Evolutionary conservation across 2,113 vertebrate species (phyloP).

Genomic region (Meriones unguiculatus): DNA sequence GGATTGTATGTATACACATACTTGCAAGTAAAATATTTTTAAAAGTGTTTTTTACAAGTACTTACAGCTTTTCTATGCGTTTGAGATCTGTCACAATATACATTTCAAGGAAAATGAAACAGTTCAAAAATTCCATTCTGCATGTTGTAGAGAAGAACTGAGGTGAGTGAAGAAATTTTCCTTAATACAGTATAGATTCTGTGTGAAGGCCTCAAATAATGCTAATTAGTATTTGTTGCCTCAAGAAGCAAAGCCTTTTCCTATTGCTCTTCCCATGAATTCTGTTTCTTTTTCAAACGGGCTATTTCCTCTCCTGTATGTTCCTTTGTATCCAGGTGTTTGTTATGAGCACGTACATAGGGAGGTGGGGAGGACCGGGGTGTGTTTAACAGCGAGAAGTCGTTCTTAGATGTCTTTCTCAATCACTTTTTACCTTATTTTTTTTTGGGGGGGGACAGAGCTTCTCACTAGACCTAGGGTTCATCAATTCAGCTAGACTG

Average conservation of each 20-base stretch:
- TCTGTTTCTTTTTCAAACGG: not conserved
- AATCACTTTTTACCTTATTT: not conserved
- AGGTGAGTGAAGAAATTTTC: not conserved
- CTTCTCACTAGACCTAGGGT: not conserved
- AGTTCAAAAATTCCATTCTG: conserved; percentile 28
- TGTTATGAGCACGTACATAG: not conserved
- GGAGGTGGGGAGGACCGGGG: not conserved
- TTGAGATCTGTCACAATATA: not conserved
- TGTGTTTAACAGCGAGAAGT: not conserved
- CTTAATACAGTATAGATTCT: not conserved
- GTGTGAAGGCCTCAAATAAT: not conserved
- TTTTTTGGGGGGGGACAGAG: not conserved
- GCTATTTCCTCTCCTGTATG: not conserved
- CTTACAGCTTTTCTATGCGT: not conserved
- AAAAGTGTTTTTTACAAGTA: not conserved
- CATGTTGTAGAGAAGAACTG: conserved; percentile 34
- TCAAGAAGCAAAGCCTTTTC: not conserved
- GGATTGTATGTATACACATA: not conserved
- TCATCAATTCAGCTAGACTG: not conserved
- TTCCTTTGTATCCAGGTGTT: not conserved
- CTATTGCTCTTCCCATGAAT: not conserved
- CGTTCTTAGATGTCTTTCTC: not conserved
- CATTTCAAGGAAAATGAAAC: not conserved
- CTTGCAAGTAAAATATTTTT: not conserved
- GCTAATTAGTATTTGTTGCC: not conserved